Percentiles rank a stretch among this genome's conserved stretches.
Conservation (phyloP, 2,113 vertebrate species). For the Rhinolophus sinicus region DNA sequence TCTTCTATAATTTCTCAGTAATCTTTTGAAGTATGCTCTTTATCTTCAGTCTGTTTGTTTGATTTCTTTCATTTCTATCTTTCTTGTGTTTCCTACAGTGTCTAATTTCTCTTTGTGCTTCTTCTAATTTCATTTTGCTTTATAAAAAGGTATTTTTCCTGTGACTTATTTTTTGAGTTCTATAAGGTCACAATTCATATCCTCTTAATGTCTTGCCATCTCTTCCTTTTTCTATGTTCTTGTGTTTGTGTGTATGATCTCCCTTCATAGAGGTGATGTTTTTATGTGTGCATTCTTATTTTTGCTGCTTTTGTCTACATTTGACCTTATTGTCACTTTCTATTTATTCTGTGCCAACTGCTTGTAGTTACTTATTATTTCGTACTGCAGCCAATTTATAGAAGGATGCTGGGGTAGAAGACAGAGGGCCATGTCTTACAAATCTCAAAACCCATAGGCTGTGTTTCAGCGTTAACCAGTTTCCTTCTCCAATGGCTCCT, state of each 20-base stretch:
- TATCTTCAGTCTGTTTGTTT: neutral
- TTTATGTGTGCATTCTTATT: neutral
- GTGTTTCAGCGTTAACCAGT: neutral
- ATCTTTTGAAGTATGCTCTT: neutral
- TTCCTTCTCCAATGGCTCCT: neutral
- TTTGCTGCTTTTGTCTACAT: neutral
- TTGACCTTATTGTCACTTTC: neutral
- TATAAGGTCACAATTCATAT: conserved; percentile 8
- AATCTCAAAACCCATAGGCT: conserved; percentile 24
- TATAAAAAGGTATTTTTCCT: neutral
- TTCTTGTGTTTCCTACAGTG: neutral
- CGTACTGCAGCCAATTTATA: neutral
- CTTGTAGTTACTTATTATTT: neutral
- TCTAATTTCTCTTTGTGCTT: neutral
- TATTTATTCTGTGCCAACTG: neutral
- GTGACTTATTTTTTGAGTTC: neutral
- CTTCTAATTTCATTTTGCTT: conserved; percentile 28
- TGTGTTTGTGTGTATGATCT: neutral
- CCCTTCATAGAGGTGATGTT: neutral
- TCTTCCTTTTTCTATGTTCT: neutral
- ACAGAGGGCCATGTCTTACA: neutral
- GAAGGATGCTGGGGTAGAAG: neutral
- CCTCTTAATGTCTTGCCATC: neutral
- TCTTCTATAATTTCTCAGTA: neutral
- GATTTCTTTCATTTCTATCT: conserved; percentile 7